Evolutionary conservation across 2,113 vertebrate species (phyloP).

Genomic region (Tragelaphus scriptus): DNA sequence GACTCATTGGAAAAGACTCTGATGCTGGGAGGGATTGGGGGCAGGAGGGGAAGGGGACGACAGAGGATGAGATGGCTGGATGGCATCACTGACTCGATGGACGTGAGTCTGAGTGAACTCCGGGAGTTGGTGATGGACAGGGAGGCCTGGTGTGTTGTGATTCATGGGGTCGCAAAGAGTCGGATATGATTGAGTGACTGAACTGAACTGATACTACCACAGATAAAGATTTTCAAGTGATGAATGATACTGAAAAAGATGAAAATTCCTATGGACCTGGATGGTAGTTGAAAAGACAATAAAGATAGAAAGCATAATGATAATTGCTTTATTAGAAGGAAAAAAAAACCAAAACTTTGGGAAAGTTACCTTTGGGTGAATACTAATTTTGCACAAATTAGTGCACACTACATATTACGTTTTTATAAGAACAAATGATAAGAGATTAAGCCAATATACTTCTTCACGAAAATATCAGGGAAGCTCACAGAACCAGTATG

Average conservation of each 20-base stretch:
- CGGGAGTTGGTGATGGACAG: too few relatives aligned
- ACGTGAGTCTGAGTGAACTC: too few relatives aligned
- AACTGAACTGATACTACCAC: background rate
- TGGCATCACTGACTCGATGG: too few relatives aligned
- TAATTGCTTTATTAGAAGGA: background rate
- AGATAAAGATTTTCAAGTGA: background rate
- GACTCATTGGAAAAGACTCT: too few relatives aligned
- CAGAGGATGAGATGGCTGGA: too few relatives aligned
- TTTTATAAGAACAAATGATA: slow-evolving; percentile 21
- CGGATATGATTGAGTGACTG: background rate
- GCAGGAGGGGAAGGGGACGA: too few relatives aligned
- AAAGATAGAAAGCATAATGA: background rate
- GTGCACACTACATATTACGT: background rate
- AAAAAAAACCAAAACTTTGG: background rate
- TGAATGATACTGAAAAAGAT: background rate
- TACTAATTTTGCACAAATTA: slow-evolving; percentile 12
- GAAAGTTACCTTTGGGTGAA: background rate
- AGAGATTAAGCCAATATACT: background rate
- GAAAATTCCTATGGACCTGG: background rate
- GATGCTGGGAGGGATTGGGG: too few relatives aligned
- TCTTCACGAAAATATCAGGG: background rate
- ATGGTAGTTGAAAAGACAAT: background rate
- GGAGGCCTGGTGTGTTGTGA: too few relatives aligned
- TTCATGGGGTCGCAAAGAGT: background rate
- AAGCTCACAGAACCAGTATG: background rate